Base-by-base conservation (phyloP, 37 sponge, comb jelly and placozoan species). In the Geodia barretti region DNA sequence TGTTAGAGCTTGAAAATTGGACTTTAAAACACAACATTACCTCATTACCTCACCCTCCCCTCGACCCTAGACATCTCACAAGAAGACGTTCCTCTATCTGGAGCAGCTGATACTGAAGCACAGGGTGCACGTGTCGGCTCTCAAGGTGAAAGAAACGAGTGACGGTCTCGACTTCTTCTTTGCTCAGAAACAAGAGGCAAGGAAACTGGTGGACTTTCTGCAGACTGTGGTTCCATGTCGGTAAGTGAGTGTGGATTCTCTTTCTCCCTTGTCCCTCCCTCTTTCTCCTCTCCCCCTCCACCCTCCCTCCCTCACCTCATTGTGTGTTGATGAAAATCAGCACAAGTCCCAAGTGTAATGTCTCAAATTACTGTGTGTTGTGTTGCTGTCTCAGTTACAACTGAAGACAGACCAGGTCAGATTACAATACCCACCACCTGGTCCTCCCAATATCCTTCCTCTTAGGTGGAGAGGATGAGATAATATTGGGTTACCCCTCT, bases 11-110 rank as follows among this genome's bases (percentile, higher is more conserved):
- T n/a, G n/a, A n/a, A n/a, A n/a, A n/a, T n/a, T n/a, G n/a, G n/a
- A n/a, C n/a, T n/a, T n/a, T n/a, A n/a, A n/a, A n/a, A n/a, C n/a
- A n/a, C n/a, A n/a, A n/a, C n/a, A n/a, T n/a, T n/a, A n/a, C n/a
- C n/a, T n/a, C n/a, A n/a, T n/a, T n/a, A n/a, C n/a, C n/a, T n/a
- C n/a, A n/a, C n/a, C n/a, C n/a, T n/a, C n/a, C n/a, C n/a, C 37
- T 70, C 32, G n/a, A n/a, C 67, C 61, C n/a, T 41, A 97, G 97
- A 83, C 85, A 2, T 37, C 79, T 4, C 97, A 96, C 86, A 96
- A 96, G 86, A 98, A 96, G 89, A 98, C 99, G 29, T 84, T 98
- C 65, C 68, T 98, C 43, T 98, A 94, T 69, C 70, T 98, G 73
- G 99, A 98, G 76, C 99, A 98, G 87, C 66, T 94, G 59, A 86